Conservation (phyloP, 2,113 vertebrate species). For the Rallus limicola region DNA sequence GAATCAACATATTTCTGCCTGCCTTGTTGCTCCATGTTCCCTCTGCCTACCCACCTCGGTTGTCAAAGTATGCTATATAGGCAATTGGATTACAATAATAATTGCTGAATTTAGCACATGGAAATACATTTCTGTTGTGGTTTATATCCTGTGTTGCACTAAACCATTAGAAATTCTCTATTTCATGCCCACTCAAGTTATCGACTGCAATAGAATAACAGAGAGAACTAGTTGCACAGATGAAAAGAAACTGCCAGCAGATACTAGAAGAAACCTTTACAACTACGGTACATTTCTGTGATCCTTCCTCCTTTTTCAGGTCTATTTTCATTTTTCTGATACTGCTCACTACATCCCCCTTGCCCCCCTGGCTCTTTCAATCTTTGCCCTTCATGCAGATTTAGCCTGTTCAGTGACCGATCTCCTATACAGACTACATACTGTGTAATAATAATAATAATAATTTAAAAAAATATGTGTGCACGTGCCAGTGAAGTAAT, state of each 20-base stretch:
- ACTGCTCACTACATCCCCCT: background rate
- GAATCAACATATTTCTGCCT: background rate
- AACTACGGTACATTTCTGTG: background rate
- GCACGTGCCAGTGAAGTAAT: background rate
- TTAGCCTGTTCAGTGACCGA: background rate
- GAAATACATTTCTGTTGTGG: background rate
- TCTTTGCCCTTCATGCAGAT: constrained; percentile 5
- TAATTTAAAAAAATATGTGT: background rate
- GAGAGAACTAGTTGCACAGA: background rate
- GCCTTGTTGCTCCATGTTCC: background rate
- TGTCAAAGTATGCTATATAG: background rate
- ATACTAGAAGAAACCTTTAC: background rate
- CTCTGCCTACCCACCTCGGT: background rate
- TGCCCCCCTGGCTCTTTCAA: background rate
- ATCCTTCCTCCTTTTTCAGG: background rate
- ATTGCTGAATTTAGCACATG: background rate
- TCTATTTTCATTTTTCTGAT: background rate
- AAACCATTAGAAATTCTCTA: background rate
- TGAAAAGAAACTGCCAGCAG: background rate
- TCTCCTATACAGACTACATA: background rate
- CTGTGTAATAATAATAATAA: background rate
- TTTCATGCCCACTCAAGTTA: constrained; percentile 3
- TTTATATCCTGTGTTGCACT: constrained; percentile 16
- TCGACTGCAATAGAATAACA: background rate
- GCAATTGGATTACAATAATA: constrained; percentile 1